Evolutionary conservation across 2,797 vertebrate species (phyloP).

Genomic region (Brachyalestes nurse): DNA sequence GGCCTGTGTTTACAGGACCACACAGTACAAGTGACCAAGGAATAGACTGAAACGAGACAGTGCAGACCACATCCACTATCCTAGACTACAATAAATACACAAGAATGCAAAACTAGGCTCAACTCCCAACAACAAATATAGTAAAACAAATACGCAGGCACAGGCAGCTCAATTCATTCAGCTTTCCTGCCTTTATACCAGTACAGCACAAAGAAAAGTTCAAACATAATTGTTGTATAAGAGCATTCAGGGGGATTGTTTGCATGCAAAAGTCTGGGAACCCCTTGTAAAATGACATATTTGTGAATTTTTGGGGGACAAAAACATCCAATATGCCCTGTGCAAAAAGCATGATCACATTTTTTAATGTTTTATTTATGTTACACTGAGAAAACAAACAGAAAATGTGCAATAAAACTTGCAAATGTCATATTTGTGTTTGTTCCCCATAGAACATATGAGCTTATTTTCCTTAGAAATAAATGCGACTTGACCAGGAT

Average conservation of each 20-base stretch:
- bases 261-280: neutral
- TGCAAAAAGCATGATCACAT: too few relatives aligned
- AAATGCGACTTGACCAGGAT: too few relatives aligned
- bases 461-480: too few relatives aligned
- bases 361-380: too few relatives aligned
- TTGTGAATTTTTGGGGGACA: too few relatives aligned
- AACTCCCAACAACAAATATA: neutral
- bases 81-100: slow-evolving; percentile 1
- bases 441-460: too few relatives aligned
- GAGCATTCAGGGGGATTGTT: neutral
- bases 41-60: neutral
- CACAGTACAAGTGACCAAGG: neutral
- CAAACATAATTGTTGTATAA: neutral
- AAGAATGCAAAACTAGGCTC: neutral
- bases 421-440: too few relatives aligned
- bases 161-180: neutral
- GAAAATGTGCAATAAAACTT: too few relatives aligned
- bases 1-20: slow-evolving; percentile 4
- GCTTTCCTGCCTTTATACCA: neutral
- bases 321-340: too few relatives aligned
- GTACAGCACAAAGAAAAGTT: neutral
- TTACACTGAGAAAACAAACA: too few relatives aligned
- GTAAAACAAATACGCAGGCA: neutral
- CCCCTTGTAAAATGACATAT: slow-evolving; percentile 17
- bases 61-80: neutral